Conservation (phyloP, 2,113 vertebrate species). For the Corythornis madagascariensis region DNA sequence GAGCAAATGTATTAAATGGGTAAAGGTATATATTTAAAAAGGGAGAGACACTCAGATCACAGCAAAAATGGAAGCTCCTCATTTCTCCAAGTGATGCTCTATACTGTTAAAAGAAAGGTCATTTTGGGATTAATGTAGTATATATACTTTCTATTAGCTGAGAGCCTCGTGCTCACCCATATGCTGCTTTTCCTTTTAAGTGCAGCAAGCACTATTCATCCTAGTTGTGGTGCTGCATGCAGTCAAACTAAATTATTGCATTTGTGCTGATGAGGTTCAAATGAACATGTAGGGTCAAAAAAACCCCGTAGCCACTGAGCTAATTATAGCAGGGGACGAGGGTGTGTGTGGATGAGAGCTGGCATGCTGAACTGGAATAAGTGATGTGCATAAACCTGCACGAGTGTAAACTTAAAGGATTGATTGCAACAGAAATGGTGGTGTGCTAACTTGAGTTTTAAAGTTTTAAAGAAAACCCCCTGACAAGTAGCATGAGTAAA, state of each 20-base stretch:
- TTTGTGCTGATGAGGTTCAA: background rate
- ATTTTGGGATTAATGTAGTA: background rate
- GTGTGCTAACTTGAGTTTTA: background rate
- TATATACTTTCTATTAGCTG: background rate
- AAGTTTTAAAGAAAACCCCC: too few relatives aligned
- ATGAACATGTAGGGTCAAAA: background rate
- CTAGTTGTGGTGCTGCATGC: background rate
- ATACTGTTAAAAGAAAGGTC: background rate
- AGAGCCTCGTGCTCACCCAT: background rate
- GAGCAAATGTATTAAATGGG: background rate
- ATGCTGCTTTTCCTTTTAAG: background rate
- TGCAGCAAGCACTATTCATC: background rate
- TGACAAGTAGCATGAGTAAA: background rate
- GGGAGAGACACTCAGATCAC: background rate
- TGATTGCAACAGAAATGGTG: background rate
- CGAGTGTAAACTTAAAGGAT: background rate
- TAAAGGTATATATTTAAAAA: background rate
- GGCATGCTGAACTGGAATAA: background rate
- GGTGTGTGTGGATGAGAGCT: background rate
- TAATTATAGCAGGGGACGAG: background rate
- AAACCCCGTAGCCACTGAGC: background rate
- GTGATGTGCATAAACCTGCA: background rate
- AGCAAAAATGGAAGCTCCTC: background rate
- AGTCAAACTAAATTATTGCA: slow-evolving; percentile 4
- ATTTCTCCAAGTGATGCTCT: background rate